Percentiles rank a stretch among this genome's conserved stretches.
Conservation (phyloP, 1,140 invertebrate genomes). For the Cotesia chilonis region DNA sequence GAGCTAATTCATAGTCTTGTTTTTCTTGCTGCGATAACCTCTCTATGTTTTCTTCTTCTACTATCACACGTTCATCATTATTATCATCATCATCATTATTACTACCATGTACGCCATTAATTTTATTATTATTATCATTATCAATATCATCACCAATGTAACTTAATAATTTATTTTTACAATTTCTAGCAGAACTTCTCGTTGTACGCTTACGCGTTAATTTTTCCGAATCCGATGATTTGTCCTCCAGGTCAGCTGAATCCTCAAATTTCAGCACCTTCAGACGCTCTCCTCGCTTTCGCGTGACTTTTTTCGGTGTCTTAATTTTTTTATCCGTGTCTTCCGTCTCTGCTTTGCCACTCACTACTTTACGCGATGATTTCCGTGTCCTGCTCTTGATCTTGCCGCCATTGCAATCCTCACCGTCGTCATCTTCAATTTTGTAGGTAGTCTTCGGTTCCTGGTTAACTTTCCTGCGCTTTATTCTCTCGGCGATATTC, state of each 20-base stretch:
- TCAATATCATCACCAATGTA: conserved; percentile 18
- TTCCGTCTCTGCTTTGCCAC: background rate
- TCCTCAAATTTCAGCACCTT: too few relatives aligned
- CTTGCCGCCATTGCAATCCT: too few relatives aligned
- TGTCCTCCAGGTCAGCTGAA: too few relatives aligned
- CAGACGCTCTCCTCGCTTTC: background rate
- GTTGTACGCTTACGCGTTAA: conserved; percentile 11
- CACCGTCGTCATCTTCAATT: conserved; percentile 3
- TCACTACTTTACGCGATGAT: background rate
- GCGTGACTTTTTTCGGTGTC: background rate
- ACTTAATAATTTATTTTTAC: background rate
- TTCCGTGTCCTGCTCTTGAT: too few relatives aligned
- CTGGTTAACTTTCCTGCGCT: conserved; percentile 52
- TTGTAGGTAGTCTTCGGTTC: conserved; percentile 1
- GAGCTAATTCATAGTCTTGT: conserved; percentile 57
- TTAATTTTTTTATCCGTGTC: background rate
- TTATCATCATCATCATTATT: too few relatives aligned
- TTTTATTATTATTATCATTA: conserved; percentile 14
- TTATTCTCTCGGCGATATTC: conserved; percentile 62
- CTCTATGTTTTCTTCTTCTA: conserved; percentile 57
- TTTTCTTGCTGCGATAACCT: conserved; percentile 55
- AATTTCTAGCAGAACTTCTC: conserved; percentile 26
- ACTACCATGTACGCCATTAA: too few relatives aligned
- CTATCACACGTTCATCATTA: conserved; percentile 40
- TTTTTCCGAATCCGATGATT: too few relatives aligned